These are phyloP conservation scores for Otis tarda DNA, from an alignment of 2,113 vertebrate genomes.

Conservation along the genomic window DNA sequence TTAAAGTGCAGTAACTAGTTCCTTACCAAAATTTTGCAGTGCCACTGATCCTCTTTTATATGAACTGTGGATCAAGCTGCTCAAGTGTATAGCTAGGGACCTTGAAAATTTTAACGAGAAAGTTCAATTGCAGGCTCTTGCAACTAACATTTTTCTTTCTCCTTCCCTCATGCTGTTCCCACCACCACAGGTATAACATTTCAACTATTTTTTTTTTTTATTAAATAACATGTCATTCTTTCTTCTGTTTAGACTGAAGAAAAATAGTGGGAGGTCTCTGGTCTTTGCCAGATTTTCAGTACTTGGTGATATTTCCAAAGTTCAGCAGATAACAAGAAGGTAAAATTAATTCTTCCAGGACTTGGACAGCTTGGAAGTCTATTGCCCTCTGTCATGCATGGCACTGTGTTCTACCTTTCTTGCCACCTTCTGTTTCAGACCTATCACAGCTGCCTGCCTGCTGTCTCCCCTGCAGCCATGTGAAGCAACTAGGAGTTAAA, in stretches of 20 bases:
- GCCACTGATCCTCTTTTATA: neutral
- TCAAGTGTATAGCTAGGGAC: neutral
- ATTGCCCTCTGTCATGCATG: neutral
- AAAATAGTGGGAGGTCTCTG: neutral
- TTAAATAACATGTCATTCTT: neutral
- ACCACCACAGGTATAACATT: neutral
- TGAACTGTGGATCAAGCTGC: neutral
- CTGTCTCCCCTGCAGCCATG: neutral
- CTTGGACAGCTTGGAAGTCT: neutral
- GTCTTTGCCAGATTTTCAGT: neutral
- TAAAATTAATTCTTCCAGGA: neutral
- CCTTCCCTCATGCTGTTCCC: neutral
- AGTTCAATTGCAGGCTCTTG: neutral
- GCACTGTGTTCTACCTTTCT: neutral
- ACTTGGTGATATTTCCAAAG: neutral
- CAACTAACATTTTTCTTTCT: neutral
- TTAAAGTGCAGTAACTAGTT: neutral
- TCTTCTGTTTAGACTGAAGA: neutral
- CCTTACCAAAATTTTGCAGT: neutral
- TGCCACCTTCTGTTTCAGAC: neutral
- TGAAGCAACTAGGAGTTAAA: neutral
- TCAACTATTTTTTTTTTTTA: neutral
- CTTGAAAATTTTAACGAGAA: neutral
- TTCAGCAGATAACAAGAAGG: neutral
- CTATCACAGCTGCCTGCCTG: neutral